Percentiles rank a stretch among this genome's conserved stretches.
Evolutionary conservation across 2,113 vertebrate genomes (phyloP).

Genomic region (Callaeas wilsoni): DNA sequence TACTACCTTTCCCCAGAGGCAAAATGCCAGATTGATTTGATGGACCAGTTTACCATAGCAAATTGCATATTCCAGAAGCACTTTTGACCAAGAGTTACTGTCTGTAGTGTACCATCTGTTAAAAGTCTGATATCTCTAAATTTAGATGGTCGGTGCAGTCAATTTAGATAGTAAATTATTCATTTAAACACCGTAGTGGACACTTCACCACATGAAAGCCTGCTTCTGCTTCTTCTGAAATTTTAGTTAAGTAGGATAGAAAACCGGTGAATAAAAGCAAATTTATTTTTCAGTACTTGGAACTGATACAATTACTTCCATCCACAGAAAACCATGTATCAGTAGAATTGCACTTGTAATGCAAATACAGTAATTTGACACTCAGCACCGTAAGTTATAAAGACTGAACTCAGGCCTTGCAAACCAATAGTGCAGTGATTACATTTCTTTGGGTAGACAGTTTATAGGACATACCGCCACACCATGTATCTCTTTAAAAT

Average conservation of each 20-base stretch:
- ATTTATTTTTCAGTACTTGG: not conserved
- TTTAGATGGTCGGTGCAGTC: constrained; percentile 24
- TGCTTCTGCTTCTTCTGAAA: not conserved
- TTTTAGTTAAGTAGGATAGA: not conserved
- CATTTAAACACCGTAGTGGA: constrained; percentile 29
- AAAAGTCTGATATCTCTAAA: constrained; percentile 43
- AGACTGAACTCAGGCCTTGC: not conserved
- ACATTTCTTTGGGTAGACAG: not conserved
- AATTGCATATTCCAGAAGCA: constrained; percentile 30
- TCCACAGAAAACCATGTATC: not conserved
- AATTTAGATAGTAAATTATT: constrained; percentile 46
- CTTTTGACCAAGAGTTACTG: constrained; percentile 37
- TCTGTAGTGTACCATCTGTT: constrained; percentile 41
- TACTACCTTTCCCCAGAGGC: constrained; percentile 12
- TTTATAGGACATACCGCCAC: not conserved
- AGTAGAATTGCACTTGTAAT: not conserved
- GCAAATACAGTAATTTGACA: not conserved
- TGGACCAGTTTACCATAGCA: constrained; percentile 39
- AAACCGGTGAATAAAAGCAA: not conserved
- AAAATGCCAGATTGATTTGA: constrained; percentile 41
- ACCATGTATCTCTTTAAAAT: not conserved
- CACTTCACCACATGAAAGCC: constrained; percentile 19
- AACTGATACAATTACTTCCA: not conserved
- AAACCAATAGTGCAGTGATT: not conserved
- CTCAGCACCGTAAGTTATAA: not conserved